Evolutionary conservation across 2,888 invertebrate species (phyloP), one percentile per base, ranked within the genome.

Genomic region (Caenorhabditis virilis): DNA sequence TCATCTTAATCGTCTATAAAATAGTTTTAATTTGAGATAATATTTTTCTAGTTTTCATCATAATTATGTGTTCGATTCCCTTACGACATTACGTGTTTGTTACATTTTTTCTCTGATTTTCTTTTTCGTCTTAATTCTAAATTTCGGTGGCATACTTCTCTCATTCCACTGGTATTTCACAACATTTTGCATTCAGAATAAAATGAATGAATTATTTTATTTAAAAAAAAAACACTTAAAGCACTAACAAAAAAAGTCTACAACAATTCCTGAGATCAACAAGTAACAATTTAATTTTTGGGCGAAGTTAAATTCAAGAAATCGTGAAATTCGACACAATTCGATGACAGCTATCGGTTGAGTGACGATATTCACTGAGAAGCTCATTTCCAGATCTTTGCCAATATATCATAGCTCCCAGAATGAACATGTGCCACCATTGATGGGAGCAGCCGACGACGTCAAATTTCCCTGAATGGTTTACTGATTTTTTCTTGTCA

Each of bases 401-500:
- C 95, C 95, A 95, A 85, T 92, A 94, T 84, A 92, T 90, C 46
- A 95, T 89, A 0, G 93, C 93, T 0, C 89, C 87, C 6, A 95
- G 89, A 0, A 95, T 91, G 55, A 95, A 88, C 25, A 93, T 86
- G 84, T 95, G 95, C 95, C 95, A 95, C 90, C 93, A 91, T 82
- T 95, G 95, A 85, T 95, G 95, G 33, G 93, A 94, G 77, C 93
- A 92, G 0, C 95, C 95, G 42, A 94, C 87, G 84, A 90, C 93
- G 86, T 95, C 94, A 79, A 95, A 91, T 82, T 88, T 88, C 78
- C 94, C 94, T 72, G 90, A 89, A 80, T 88, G 15, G n/a, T 9
- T 9, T 9, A 30, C 6, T 18, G 30, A 30, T 6, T 30, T 30
- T 30, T 30, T 30, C 13, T 30, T 18, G n/a, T n/a, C n/a, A n/a